Evolutionary conservation across 2,888 invertebrate genomes (phyloP).

Genomic region (Caenorhabditis auriculariae): DNA sequence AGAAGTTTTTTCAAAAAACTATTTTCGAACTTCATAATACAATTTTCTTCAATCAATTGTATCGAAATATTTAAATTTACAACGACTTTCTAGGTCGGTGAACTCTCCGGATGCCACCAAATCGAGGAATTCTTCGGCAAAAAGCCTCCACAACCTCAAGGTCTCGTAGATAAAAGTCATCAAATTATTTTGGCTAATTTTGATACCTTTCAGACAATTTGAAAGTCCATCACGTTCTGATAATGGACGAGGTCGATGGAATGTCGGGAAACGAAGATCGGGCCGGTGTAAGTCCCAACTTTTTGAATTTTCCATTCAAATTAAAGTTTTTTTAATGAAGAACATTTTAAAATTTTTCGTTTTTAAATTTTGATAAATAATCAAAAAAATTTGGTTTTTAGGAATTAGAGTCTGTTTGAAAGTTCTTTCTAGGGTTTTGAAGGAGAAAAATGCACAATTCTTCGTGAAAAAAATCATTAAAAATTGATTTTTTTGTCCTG

Average conservation of each 20-base stretch:
- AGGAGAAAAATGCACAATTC: too few relatives aligned
- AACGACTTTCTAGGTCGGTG: constrained; percentile 27
- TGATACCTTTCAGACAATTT: constrained; percentile 11
- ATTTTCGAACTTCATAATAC: too few relatives aligned
- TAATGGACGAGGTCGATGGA: constrained; percentile 99
- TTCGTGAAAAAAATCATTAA: too few relatives aligned
- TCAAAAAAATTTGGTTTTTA: too few relatives aligned
- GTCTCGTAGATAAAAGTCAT: neutral
- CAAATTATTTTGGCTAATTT: neutral
- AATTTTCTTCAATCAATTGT: too few relatives aligned
- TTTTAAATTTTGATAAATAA: too few relatives aligned
- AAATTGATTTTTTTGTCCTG: too few relatives aligned
- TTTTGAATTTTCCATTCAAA: neutral
- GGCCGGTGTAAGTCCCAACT: constrained; percentile 76
- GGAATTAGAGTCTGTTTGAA: too few relatives aligned
- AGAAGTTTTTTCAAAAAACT: too few relatives aligned
- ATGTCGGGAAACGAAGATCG: constrained; percentile 99
- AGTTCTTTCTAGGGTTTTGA: too few relatives aligned
- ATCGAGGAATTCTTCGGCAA: constrained; percentile 53
- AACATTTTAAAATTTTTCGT: neutral
- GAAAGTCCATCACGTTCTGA: constrained; percentile 79
- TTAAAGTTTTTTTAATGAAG: neutral
- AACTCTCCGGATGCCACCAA: constrained; percentile 48
- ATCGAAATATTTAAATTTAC: too few relatives aligned
- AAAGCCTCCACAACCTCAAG: constrained; percentile 9